Base-by-base conservation (phyloP, 1,140 invertebrate genomes). In the Anagrus nilaparvatae region DNA sequence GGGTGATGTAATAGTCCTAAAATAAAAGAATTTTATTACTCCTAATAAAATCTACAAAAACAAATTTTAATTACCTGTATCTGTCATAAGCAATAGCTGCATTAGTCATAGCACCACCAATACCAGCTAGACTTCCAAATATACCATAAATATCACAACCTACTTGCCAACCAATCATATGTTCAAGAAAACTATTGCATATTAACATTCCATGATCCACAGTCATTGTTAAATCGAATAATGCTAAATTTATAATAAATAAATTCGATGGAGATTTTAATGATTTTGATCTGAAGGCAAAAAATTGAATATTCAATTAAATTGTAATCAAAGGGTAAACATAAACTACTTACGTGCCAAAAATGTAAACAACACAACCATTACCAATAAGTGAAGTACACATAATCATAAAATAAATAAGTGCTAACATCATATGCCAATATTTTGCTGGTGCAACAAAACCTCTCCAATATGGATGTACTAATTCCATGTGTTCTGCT, bases 341-440 rank as follows among this genome's bases (percentile, higher is more conserved):
- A n/a, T 28, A 23, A 12, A 16, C 16, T 46, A 71, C 77, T 76
- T 69, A 86, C 74, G 83, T 82, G 48, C 77, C 74, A 59, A 88
- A 88, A 53, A 87, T 82, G 75, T 81, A 88, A 42, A 88, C 72
- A 33, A 89, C 86, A 35, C 85, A 75, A 9, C 81, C 78, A 59
- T 89, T 89, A 1, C 86, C 86, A n/a, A 77, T 61, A 0, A 79
- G 17, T 3, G 79, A 84, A 3, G 75, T 68, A 2, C 77, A 50
- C 63, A 85, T 78, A 3, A 88, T 72, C 38, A 79, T 65, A 14
- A 78, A 72, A 58, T 81, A 88, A 53, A 78, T 71, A 36, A 87
- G 67, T 4, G 82, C 84, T 2, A 87, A 59, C n/a, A 77, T 65
- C 41, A 79, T 78, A 51, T 86, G 82, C 69, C 77, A 79, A 51